Percentiles rank a stretch among this genome's conserved stretches.
These are phyloP conservation scores for Pyrgus malvae DNA, from an alignment of 2,888 invertebrate species.

Conservation along the genomic window DNA sequence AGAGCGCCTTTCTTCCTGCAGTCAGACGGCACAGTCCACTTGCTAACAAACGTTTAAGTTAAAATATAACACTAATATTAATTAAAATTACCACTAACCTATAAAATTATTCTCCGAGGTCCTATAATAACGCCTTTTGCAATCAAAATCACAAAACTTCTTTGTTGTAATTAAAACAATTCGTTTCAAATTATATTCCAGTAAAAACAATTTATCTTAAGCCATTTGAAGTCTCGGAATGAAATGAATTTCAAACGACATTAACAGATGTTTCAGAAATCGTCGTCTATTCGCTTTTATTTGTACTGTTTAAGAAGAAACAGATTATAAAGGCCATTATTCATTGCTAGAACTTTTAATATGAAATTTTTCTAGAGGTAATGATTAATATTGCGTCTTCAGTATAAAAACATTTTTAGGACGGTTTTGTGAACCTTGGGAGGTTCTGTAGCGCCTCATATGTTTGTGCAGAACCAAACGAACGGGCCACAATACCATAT, in stretches of 20 bases:
- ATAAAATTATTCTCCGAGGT: background rate
- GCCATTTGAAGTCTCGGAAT: slow-evolving; percentile 8
- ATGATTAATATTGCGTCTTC: no score
- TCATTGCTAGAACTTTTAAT: background rate
- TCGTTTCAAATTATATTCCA: slow-evolving; percentile 19
- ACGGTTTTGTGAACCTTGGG: no score
- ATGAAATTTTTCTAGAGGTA: background rate
- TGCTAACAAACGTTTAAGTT: no score
- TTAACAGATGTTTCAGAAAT: slow-evolving; percentile 23
- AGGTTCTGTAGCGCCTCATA: no score
- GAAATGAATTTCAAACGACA: slow-evolving; percentile 23
- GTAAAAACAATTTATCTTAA: slow-evolving; percentile 19
- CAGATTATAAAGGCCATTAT: slow-evolving; percentile 3
- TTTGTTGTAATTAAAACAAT: slow-evolving; percentile 14
- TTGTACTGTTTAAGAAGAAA: slow-evolving; percentile 10
- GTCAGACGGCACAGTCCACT: no score
- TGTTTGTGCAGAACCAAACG: no score
- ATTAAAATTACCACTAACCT: no score
- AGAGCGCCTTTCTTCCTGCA: no score
- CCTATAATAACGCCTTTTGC: background rate
- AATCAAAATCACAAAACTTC: slow-evolving; percentile 2
- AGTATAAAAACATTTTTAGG: no score
- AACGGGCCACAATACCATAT: no score
- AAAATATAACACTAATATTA: no score
- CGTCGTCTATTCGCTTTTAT: slow-evolving; percentile 15